These are phyloP conservation scores for Conus betulinus DNA, from an alignment of 1,140 invertebrate genomes.

Conservation along the genomic window DNA sequence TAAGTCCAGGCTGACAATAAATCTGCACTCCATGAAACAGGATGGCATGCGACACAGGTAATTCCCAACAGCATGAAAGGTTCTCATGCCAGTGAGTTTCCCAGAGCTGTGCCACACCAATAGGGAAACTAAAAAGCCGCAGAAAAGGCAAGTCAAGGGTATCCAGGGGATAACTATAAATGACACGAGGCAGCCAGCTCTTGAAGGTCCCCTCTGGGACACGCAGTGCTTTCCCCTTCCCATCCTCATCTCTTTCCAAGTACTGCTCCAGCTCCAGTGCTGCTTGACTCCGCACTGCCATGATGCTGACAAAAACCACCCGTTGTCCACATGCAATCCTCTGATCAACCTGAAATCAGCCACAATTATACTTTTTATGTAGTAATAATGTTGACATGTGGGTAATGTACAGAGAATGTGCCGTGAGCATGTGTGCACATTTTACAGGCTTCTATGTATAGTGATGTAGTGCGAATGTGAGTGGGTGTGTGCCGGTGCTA, in stretches of 20 bases:
- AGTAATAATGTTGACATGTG: neutral
- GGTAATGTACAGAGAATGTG: neutral
- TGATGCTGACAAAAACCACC: neutral
- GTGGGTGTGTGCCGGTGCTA: too few relatives aligned
- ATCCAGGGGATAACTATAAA: constrained; percentile 61
- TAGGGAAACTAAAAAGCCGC: constrained; percentile 67
- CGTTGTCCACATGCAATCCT: neutral
- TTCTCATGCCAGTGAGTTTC: constrained; percentile 56
- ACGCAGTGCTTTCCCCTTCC: constrained; percentile 46
- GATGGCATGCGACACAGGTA: constrained; percentile 62
- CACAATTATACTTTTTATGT: neutral
- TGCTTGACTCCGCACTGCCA: constrained; percentile 49
- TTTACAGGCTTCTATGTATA: too few relatives aligned
- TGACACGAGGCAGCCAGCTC: constrained; percentile 65
- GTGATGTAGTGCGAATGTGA: too few relatives aligned
- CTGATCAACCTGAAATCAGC: neutral
- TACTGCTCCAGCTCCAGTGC: constrained; percentile 56
- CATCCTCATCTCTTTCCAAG: constrained; percentile 44
- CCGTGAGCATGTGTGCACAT: neutral
- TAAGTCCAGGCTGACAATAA: constrained; percentile 60
- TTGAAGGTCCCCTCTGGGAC: constrained; percentile 69
- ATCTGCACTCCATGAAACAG: constrained; percentile 63
- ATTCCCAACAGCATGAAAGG: constrained; percentile 67
- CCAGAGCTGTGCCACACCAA: constrained; percentile 65
- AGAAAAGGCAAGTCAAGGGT: constrained; percentile 66